phyloP scores from a whole-genome alignment of 2,888 invertebrate species.

The Camptogramma bilineatum region DNA sequence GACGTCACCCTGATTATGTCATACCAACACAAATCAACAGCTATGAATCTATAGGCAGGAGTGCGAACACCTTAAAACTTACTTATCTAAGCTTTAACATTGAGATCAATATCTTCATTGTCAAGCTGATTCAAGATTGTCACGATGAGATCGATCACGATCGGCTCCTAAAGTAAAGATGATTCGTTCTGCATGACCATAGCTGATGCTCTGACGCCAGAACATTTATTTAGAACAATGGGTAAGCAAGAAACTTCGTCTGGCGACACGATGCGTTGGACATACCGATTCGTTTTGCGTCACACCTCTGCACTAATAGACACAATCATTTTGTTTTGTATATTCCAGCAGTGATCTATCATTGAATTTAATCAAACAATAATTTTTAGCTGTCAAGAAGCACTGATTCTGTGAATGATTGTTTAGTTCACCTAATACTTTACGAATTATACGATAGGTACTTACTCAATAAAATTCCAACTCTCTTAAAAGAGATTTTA shows the following conservation, averaged over 20 bases:
- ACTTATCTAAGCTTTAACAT: conserved; percentile 46
- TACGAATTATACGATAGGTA: conserved; percentile 20
- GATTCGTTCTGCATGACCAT: conserved; percentile 66
- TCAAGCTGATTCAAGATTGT: conserved; percentile 41
- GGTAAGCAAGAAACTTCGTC: conserved; percentile 49
- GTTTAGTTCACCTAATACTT: neutral
- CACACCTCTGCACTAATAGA: conserved; percentile 32
- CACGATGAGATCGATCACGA: conserved; percentile 38
- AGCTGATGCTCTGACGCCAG: conserved; percentile 31
- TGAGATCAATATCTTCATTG: conserved; percentile 42
- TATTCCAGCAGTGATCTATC: neutral
- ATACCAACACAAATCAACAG: conserved; percentile 59
- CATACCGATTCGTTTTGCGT: conserved; percentile 50
- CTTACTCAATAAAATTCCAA: conserved; percentile 27
- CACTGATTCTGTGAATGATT: conserved; percentile 5
- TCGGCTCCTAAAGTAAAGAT: conserved; percentile 44
- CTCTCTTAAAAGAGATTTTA: conserved; percentile 12
- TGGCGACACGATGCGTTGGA: conserved; percentile 43
- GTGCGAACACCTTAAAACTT: conserved; percentile 51
- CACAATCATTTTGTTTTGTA: conserved; percentile 16
- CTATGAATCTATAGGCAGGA: conserved; percentile 61
- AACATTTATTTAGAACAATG: conserved; percentile 58
- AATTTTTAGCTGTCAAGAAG: conserved; percentile 7
- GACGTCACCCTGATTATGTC: conserved; percentile 83
- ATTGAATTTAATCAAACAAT: conserved; percentile 1